phyloP scores from a whole-genome alignment of 2,797 vertebrate genomes.

The Coregonus suidteri region DNA sequence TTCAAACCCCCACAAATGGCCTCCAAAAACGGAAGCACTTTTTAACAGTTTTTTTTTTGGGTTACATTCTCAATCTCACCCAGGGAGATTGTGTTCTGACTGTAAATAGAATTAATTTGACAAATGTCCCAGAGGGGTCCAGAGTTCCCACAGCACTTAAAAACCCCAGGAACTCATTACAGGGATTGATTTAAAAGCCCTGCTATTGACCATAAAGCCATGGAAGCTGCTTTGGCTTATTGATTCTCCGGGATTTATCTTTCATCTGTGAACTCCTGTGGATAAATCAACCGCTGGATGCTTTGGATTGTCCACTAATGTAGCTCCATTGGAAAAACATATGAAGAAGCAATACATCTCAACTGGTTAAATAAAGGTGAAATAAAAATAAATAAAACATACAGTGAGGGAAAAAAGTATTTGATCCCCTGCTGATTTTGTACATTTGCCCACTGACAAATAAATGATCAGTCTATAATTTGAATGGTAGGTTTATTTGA shows the following conservation, averaged over 20 bases:
- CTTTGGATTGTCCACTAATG: conserved; percentile 60
- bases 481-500: too few species aligned
- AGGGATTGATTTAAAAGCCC: conserved; percentile 78
- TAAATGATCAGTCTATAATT: too few species aligned
- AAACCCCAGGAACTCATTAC: conserved; percentile 76
- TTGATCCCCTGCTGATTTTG: too few species aligned
- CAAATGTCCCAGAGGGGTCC: conserved; percentile 64
- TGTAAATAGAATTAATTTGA: conserved; percentile 73
- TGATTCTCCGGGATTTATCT: conserved; percentile 72
- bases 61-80: conserved; percentile 47
- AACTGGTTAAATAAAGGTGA: too few species aligned
- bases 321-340: conserved; percentile 28
- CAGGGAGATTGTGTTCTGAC: conserved; percentile 49
- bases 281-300: conserved; percentile 65
- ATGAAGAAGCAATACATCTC: neutral
- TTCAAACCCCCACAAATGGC: neutral
- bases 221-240: conserved; percentile 67
- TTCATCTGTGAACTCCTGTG: conserved; percentile 67
- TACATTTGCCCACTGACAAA: too few species aligned
- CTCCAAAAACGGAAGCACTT: conserved; percentile 31
- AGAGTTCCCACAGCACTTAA: conserved; percentile 68
- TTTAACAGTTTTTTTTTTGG: conserved; percentile 46
- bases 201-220: conserved; percentile 74
- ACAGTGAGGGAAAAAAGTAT: too few species aligned
- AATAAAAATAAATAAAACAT: too few species aligned